Percentiles rank a stretch among this genome's conserved stretches.
Evolutionary conservation across 1,140 invertebrate genomes (phyloP).

Genomic region (Myzus persicae): DNA sequence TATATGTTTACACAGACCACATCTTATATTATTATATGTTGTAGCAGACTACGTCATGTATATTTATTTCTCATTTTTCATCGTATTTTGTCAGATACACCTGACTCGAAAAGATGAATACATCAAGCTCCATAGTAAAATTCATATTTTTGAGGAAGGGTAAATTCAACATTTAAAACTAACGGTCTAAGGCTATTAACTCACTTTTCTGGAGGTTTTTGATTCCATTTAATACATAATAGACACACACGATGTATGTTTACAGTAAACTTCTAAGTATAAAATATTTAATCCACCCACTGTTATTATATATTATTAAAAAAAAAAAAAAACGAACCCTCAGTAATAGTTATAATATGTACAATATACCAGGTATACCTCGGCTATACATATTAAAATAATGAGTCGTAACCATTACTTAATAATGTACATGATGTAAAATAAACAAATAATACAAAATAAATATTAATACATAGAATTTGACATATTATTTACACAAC

Average conservation of each 20-base stretch:
- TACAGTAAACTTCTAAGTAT: too few species aligned
- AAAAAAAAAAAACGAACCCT: neutral
- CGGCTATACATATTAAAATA: neutral
- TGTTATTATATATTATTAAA: too few species aligned
- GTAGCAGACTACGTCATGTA: neutral
- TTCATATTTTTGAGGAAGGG: neutral
- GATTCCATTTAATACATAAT: neutral
- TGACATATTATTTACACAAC: neutral
- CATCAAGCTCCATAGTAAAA: neutral
- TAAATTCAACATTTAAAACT: neutral
- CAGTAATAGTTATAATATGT: neutral
- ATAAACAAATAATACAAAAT: too few species aligned
- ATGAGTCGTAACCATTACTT: too few species aligned
- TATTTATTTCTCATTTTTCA: neutral
- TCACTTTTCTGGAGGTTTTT: neutral
- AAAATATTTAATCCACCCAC: too few species aligned
- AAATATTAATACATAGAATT: neutral
- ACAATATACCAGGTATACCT: too few species aligned
- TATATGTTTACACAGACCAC: neutral
- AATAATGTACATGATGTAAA: too few species aligned
- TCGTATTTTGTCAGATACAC: neutral
- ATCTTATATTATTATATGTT: neutral
- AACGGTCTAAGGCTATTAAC: neutral
- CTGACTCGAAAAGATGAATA: neutral
- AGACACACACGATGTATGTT: too few species aligned